Conservation (phyloP, 2,113 vertebrate genomes). For the Anhinga anhinga region DNA sequence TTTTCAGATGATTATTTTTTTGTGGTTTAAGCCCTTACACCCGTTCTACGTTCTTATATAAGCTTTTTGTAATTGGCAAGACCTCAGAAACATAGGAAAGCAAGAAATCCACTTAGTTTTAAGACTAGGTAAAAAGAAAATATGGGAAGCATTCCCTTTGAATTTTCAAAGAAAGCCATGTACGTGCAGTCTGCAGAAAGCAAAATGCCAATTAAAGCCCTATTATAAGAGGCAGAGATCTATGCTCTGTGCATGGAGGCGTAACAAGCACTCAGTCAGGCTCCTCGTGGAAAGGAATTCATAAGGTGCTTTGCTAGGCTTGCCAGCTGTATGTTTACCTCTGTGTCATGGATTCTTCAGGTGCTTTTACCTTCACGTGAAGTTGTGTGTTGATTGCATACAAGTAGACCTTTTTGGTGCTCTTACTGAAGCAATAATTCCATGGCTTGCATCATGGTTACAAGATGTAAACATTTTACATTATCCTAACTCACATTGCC, state of each 20-base stretch:
- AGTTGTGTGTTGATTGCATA: not conserved
- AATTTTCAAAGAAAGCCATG: not conserved
- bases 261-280: not conserved
- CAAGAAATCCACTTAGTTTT: not conserved
- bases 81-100: not conserved
- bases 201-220: not conserved
- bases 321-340: not conserved
- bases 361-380: not conserved
- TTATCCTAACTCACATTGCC: not conserved
- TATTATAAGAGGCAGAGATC: not conserved
- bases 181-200: not conserved
- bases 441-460: not conserved
- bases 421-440: not conserved
- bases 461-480: not conserved
- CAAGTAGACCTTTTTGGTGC: not conserved
- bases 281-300: not conserved
- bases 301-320: not conserved
- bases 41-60: not conserved
- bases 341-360: not conserved
- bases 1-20: not conserved
- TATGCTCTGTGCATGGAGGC: accelerated
- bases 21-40: not conserved
- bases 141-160: not conserved
- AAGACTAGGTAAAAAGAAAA: not conserved
- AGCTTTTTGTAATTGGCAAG: not conserved